Conservation (phyloP, 92 coral and sea anemone genomes). For the Heteractis magnifica region DNA sequence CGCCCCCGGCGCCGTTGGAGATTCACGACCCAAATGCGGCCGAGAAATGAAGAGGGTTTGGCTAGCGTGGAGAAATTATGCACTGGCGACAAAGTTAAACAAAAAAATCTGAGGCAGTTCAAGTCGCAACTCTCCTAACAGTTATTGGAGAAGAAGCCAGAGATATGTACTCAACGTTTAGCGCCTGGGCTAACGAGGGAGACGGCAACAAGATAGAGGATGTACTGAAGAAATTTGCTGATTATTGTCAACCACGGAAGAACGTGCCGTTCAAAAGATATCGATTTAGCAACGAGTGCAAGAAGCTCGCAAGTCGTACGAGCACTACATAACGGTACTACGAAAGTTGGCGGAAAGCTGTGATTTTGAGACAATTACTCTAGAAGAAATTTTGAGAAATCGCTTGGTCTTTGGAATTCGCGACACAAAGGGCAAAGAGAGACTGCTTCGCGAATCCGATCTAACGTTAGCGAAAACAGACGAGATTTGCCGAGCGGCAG, state of each 20-base stretch:
- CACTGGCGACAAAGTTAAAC: slow-evolving; percentile 45
- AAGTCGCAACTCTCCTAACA: slow-evolving; percentile 33
- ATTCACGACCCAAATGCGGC: slow-evolving; percentile 24
- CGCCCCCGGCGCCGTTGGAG: slow-evolving; percentile 32
- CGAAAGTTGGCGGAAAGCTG: slow-evolving; percentile 54
- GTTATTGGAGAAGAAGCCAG: slow-evolving; percentile 17
- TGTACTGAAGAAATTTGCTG: slow-evolving; percentile 28
- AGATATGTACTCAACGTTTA: slow-evolving; percentile 13
- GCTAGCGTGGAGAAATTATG: slow-evolving; percentile 33
- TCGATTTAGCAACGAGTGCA: slow-evolving; percentile 47
- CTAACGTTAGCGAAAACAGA: slow-evolving; percentile 33
- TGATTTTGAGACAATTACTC: slow-evolving; percentile 48
- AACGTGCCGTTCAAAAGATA: slow-evolving; percentile 55
- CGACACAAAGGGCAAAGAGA: slow-evolving; percentile 47
- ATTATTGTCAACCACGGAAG: slow-evolving; percentile 58
- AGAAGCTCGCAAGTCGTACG: slow-evolving; percentile 51
- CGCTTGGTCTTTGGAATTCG: slow-evolving; percentile 45
- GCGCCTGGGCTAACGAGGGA: not conserved
- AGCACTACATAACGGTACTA: slow-evolving; percentile 47
- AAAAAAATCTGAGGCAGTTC: slow-evolving; percentile 40
- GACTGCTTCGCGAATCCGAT: slow-evolving; percentile 39
- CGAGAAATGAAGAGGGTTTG: slow-evolving; percentile 13
- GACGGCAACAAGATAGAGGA: slow-evolving; percentile 4
- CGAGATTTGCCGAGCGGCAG: slow-evolving; percentile 54
- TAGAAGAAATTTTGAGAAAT: slow-evolving; percentile 52